Evolutionary conservation across 1,140 invertebrate genomes (phyloP).

Genomic region (Yoshiicerus persimilis): DNA sequence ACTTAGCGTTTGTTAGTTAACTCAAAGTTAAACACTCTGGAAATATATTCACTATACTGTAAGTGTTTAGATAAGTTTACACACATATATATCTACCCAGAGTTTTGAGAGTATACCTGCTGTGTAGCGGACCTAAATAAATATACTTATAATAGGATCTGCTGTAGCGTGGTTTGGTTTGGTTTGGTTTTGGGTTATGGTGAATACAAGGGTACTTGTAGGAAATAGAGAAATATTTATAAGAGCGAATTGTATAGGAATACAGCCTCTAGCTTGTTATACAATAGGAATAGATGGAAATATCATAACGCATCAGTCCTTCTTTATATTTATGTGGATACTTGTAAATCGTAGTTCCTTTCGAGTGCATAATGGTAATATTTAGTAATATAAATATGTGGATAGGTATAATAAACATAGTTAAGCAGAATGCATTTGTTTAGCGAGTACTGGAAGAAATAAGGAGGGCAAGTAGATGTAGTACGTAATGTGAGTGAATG

Average conservation of each 20-base stretch:
- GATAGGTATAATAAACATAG: not conserved
- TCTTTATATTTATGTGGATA: not conserved
- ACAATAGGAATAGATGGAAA: not conserved
- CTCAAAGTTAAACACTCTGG: not conserved
- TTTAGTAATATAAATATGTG: not conserved
- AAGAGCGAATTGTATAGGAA: not conserved
- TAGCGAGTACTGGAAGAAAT: not conserved
- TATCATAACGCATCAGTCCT: not conserved
- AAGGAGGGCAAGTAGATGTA: not conserved
- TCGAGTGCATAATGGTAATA: not conserved
- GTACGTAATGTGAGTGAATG: not conserved
- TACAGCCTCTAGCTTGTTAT: not conserved
- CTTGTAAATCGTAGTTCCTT: not conserved
- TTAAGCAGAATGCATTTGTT: not conserved
- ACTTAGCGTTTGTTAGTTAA: not conserved
- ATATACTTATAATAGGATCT: not conserved
- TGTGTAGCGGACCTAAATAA: not conserved
- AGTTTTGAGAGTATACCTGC: not conserved
- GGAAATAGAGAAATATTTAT: not conserved
- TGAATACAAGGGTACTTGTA: conserved; percentile 3
- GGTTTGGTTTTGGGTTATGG: too few species aligned
- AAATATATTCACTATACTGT: not conserved
- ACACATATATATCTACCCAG: not conserved
- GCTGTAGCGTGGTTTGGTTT: not conserved
- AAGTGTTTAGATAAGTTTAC: not conserved